Evolutionary conservation across 1,140 invertebrate species (phyloP), one percentile per base, ranked within the genome.

Genomic region (Psilanteris sp.): DNA sequence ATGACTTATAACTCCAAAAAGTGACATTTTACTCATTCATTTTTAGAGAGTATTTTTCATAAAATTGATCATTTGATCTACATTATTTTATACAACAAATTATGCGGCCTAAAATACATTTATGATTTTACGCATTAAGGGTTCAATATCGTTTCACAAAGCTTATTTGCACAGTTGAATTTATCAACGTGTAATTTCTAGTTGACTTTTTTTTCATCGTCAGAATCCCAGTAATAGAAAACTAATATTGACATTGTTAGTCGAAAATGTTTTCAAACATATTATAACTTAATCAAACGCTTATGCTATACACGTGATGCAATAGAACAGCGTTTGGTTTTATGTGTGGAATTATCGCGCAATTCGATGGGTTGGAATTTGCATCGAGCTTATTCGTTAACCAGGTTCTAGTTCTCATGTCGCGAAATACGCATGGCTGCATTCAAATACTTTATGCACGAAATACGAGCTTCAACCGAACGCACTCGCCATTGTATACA

Each of bases 341-440:
- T 15, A 6, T 34, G 9, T 20, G 15, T 55, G 22, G 32, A 61
- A 37, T 48, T 31, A 43, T 43, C 32, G 46, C n/a, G 29, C 57
- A 10, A 46, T 36, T 44, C 20, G 31, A 36, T 44, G 55, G 26
- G 13, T 9, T 34, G 7, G 13, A 61, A 61, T 44, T 36, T 22
- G 22, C 18, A 32, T 27, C 24, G 41, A 20, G 20, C 39, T 48
- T 36, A 44, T 55, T 55, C 52, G 34, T 39, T 37, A 11, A 48
- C 20, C 26, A 29, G 41, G 7, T 32, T 36, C 27, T 29, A 14
- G 31, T 36, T 46, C 57, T 61, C 31, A 27, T 61, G 57, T 61
- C 43, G 29, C 43, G 37, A 24, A 13, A 26, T 18, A 46, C 55
- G 55, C 55, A 43, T 44, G 18, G 13, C 3, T n/a, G 41, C 57